phyloP scores from a whole-genome alignment of 2,797 vertebrate species.

The Momotus momota region DNA sequence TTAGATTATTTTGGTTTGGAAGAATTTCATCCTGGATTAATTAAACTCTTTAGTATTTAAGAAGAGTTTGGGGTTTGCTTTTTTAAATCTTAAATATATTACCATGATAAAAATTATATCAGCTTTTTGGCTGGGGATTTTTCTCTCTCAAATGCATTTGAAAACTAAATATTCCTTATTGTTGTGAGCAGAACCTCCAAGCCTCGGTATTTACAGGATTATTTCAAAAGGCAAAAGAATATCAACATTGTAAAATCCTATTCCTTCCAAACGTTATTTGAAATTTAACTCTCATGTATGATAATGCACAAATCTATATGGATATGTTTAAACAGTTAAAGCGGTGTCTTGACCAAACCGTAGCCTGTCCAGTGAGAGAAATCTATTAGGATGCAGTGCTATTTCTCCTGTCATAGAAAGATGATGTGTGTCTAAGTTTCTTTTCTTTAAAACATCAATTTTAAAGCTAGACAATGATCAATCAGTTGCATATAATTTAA shows the following conservation, averaged over 20 bases:
- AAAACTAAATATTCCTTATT: neutral
- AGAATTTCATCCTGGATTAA: neutral
- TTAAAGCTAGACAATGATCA: neutral
- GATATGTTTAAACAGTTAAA: neutral
- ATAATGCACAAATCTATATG: neutral
- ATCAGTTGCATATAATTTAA: neutral
- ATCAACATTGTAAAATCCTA: neutral
- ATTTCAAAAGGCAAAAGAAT: slow-evolving; percentile 8
- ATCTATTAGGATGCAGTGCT: neutral
- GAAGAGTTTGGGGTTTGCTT: neutral
- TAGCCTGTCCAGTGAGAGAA: neutral
- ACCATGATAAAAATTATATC: neutral
- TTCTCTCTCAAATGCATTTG: neutral
- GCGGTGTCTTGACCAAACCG: neutral
- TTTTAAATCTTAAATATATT: neutral
- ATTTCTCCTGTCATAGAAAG: neutral
- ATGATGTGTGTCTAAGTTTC: neutral
- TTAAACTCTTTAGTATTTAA: neutral
- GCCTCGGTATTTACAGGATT: neutral
- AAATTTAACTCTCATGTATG: neutral
- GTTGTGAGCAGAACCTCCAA: neutral
- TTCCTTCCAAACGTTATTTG: neutral
- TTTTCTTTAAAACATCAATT: neutral
- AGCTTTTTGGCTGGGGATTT: neutral
- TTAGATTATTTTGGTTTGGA: neutral